These are phyloP conservation scores for Acanthornis magna DNA, from an alignment of 2,797 vertebrate genomes.

Conservation along the genomic window DNA sequence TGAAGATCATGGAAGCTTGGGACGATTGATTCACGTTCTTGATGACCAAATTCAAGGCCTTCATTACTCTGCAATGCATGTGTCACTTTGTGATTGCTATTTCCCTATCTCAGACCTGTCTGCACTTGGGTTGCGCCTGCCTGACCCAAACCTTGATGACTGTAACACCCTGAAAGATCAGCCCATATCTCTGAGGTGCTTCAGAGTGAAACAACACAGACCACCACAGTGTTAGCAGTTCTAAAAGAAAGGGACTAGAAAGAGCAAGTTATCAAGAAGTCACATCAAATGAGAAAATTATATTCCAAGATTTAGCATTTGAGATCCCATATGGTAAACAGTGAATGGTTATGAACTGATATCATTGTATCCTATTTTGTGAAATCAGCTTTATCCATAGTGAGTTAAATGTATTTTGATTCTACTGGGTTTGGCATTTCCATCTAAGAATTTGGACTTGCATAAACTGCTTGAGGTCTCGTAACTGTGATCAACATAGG, in stretches of 20 bases:
- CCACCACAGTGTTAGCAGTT: rapidly evolving
- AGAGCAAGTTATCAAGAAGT: neutral
- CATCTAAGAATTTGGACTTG: neutral
- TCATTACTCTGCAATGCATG: neutral
- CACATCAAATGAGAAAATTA: neutral
- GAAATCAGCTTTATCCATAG: neutral
- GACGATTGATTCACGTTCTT: neutral
- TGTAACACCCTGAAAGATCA: neutral
- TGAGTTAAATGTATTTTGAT: neutral
- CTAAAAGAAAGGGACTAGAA: neutral
- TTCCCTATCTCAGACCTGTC: neutral
- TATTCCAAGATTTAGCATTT: neutral
- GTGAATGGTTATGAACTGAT: neutral
- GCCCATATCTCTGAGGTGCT: neutral
- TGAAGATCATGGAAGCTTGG: neutral
- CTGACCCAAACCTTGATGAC: neutral
- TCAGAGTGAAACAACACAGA: neutral
- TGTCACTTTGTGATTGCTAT: neutral
- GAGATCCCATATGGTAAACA: neutral
- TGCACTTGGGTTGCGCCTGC: rapidly evolving
- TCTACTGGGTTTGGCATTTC: neutral
- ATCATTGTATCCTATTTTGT: neutral
- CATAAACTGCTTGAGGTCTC: neutral
- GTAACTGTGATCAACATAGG: neutral
- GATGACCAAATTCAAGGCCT: neutral